Conservation (phyloP, 2,797 vertebrate genomes). For the Paratrypauchen microcephalus region DNA sequence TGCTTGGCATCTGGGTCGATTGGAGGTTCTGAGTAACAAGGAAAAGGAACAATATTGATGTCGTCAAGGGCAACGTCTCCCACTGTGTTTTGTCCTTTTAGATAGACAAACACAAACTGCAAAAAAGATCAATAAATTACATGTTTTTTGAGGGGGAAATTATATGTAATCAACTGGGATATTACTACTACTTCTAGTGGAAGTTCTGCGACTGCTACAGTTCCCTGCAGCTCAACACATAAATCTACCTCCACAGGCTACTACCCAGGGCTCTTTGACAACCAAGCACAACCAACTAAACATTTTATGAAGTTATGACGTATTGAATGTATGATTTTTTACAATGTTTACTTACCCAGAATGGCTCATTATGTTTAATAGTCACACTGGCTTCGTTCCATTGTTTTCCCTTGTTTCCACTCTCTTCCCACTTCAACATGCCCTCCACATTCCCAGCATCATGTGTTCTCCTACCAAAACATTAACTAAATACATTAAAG, state of each 20-base stretch:
- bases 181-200: not conserved
- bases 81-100: constrained; percentile 48
- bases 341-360: constrained; percentile 69
- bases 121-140: constrained; percentile 5
- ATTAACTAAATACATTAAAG: not conserved
- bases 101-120: constrained; percentile 76
- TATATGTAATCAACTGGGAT: not conserved
- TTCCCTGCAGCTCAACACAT: not conserved
- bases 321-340: too few species aligned
- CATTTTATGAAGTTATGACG: too few species aligned
- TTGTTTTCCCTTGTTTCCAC: constrained; percentile 61
- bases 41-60: constrained; percentile 42
- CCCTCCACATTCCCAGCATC: constrained; percentile 51
- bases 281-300: not conserved
- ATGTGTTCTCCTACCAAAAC: constrained; percentile 55
- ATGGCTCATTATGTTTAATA: constrained; percentile 57
- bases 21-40: constrained; percentile 54
- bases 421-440: constrained; percentile 62
- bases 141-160: not conserved
- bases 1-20: constrained; percentile 17
- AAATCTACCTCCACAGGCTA: too few species aligned
- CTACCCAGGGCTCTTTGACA: not conserved
- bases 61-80: constrained; percentile 78
- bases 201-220: not conserved
- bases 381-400: constrained; percentile 61